phyloP scores from a whole-genome alignment of 2,888 invertebrate species.

The Phania funesta region DNA sequence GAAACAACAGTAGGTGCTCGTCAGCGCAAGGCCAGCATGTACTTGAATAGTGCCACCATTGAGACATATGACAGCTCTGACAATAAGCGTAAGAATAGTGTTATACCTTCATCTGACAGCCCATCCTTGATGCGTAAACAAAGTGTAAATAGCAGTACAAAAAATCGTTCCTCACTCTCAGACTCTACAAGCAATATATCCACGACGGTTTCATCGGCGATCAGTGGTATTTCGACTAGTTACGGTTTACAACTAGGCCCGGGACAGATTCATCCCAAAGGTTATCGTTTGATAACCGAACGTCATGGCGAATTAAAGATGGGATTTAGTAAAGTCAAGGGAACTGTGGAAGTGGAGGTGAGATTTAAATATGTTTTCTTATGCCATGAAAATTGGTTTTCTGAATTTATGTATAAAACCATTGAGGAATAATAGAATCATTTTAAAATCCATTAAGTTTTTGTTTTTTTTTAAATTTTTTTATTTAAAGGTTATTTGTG shows the following conservation, averaged over 20 bases:
- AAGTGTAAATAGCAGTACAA: conserved; percentile 68
- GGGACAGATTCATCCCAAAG: conserved; percentile 90
- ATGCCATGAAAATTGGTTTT: background rate
- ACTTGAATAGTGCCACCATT: conserved; percentile 10
- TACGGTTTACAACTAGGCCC: conserved; percentile 88
- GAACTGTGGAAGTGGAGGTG: conserved; percentile 93
- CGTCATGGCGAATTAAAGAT: conserved; percentile 91
- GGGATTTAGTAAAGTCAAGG: conserved; percentile 94
- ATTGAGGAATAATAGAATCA: no score
- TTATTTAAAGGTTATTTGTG: conserved; percentile 83
- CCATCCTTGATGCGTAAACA: conserved; percentile 72
- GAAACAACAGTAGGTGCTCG: conserved; percentile 31
- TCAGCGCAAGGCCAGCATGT: conserved; percentile 70
- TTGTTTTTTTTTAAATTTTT: background rate
- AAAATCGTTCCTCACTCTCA: conserved; percentile 65
- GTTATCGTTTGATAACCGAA: conserved; percentile 85
- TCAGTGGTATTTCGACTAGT: conserved; percentile 76
- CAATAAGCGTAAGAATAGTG: conserved; percentile 72
- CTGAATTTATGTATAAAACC: no score
- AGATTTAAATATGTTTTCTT: conserved; percentile 56
- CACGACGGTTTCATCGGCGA: conserved; percentile 64
- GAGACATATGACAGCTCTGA: conserved; percentile 49
- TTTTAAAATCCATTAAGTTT: background rate
- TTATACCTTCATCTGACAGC: conserved; percentile 69
- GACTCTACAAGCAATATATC: conserved; percentile 72